Evolutionary conservation across 1,140 invertebrate species (phyloP), one percentile per base, ranked within the genome.

Genomic region (Mya arenaria): DNA sequence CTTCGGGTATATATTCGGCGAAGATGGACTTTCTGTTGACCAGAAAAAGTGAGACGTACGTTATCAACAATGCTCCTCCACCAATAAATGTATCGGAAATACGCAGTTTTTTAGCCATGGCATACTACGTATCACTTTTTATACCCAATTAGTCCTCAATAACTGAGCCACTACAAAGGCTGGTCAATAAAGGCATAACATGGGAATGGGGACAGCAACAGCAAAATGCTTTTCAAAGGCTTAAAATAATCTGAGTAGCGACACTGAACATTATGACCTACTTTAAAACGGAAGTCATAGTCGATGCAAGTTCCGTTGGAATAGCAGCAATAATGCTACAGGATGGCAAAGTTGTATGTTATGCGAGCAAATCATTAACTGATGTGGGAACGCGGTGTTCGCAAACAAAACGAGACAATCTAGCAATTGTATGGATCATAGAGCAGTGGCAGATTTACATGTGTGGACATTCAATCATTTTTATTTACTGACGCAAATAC

Each of bases 61-160:
- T 8, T 4, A 36, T 66, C 8, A 37, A 39, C 36, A 66, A 37
- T 4, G 34, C 34, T 63, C 34, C 3, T 65, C 62, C 15, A 30
- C 83, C 83, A 17, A 58, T 13, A 65, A 82, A 77, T 65, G 74
- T 36, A 0, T 62, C 73, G 10, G 81, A 86, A 66, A 55, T 86
- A 10, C 32, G 82, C 28, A 84, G 73, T 58, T 84, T 89, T n/a
- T 73, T 89, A 5, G 86, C 86, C 10, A 75, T 89, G 75, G 72
- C 28, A 23, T 30, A 71, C 23, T 71, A 32, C 8, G 25, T 28
- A 5, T 25, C 23, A 5, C n/a, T 19, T 44, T 71, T 28, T 6
- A 52, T 55, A 28, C 1, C 1, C 2, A n/a, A 55, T 32, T 71
- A 52, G 8, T 48, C 39, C 6, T 19, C 36, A 41, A 52, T 71